Conservation (phyloP, 2,888 invertebrate genomes). For the Drosophila bunnanda region DNA sequence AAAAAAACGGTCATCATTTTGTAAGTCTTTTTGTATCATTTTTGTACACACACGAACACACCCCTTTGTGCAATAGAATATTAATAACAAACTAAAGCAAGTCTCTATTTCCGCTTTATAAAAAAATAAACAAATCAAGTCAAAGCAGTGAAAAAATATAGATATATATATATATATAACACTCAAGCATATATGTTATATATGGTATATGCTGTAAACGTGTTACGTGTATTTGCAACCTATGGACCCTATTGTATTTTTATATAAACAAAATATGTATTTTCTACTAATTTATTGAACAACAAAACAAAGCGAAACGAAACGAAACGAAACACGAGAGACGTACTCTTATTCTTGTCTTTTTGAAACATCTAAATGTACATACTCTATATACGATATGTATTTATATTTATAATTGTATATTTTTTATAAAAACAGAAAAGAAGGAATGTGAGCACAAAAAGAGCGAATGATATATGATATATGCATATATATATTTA, state of each 20-base stretch:
- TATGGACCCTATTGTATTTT: conserved; percentile 77
- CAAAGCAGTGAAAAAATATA: conserved; percentile 26
- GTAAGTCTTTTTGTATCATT: conserved; percentile 27
- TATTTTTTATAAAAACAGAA: conserved; percentile 55
- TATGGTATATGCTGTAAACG: conserved; percentile 39
- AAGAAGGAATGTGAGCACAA: conserved; percentile 17
- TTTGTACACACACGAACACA: conserved; percentile 19
- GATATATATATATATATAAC: conserved; percentile 15
- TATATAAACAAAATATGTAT: conserved; percentile 60
- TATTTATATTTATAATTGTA: conserved; percentile 57
- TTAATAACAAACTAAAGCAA: conserved; percentile 11
- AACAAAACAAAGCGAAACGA: no score
- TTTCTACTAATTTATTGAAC: conserved; percentile 69
- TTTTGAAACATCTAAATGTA: conserved; percentile 64
- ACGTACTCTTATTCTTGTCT: conserved; percentile 41
- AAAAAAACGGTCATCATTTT: conserved; percentile 17
- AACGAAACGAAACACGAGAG: conserved; percentile 1
- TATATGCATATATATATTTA: conserved; percentile 3
- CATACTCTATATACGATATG: conserved; percentile 46
- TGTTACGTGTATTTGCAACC: conserved; percentile 57
- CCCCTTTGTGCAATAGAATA: conserved; percentile 24
- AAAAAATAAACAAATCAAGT: conserved; percentile 1
- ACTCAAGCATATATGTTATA: conserved; percentile 18
- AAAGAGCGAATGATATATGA: conserved; percentile 31
- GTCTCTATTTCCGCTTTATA: conserved; percentile 23